Conservation (phyloP, 2,113 vertebrate genomes). For the Nesospiza acunhae region DNA sequence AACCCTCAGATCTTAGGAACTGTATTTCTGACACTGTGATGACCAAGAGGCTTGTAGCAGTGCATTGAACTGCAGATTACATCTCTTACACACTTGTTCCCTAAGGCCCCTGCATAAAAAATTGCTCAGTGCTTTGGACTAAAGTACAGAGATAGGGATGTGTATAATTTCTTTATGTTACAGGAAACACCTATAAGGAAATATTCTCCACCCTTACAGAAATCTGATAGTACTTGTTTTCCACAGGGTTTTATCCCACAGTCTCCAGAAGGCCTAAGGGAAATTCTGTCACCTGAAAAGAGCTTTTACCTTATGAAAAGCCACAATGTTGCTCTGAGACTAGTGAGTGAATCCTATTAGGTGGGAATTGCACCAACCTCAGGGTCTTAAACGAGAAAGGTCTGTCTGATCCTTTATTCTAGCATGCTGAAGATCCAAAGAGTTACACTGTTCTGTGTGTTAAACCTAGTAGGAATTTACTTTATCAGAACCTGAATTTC, state of each 20-base stretch:
- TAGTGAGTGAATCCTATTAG: neutral
- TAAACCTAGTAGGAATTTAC: neutral
- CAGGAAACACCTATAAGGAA: neutral
- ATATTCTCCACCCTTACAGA: neutral
- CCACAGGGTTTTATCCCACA: neutral
- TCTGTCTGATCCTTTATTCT: neutral
- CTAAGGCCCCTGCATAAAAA: neutral
- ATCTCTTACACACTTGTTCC: neutral
- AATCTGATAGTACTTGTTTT: neutral
- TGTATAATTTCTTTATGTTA: neutral
- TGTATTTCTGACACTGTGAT: fast-evolving
- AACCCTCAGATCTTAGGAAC: neutral
- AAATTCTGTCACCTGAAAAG: neutral
- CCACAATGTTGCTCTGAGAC: neutral
- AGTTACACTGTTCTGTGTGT: neutral
- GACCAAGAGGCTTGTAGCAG: neutral
- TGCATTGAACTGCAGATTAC: fast-evolving
- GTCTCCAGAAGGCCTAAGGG: neutral
- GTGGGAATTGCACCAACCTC: neutral
- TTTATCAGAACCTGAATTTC: neutral
- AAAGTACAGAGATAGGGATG: neutral
- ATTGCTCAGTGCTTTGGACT: neutral
- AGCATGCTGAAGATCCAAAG: neutral
- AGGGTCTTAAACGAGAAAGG: neutral
- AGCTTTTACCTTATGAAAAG: neutral